A percentile compares a stretch with the other conserved stretches of the same genome.
phyloP scores from a whole-genome alignment of 2,113 vertebrate genomes.

The Xiphophorus hellerii region DNA sequence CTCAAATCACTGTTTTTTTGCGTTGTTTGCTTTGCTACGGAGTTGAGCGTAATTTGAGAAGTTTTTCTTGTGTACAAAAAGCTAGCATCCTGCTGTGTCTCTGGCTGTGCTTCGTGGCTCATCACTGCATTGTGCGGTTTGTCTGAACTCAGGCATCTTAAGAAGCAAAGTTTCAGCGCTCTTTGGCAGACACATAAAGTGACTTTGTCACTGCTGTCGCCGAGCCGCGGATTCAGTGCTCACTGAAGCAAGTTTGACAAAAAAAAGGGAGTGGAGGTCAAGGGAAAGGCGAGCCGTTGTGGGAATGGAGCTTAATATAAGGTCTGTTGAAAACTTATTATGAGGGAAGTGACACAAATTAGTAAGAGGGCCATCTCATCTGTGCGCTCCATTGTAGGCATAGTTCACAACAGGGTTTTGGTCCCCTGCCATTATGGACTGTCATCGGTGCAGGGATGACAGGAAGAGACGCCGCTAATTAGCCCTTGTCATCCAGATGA shows the following conservation, averaged over 20 bases:
- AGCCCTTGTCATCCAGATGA: slow-evolving; percentile 78
- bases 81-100: neutral
- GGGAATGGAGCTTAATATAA: slow-evolving; percentile 48
- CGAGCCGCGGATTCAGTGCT: slow-evolving; percentile 43
- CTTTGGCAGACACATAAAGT: slow-evolving; percentile 53
- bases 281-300: slow-evolving; percentile 43
- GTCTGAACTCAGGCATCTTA: slow-evolving; percentile 26
- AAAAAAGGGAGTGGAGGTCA: slow-evolving; percentile 51
- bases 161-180: slow-evolving; percentile 48
- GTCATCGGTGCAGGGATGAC: slow-evolving; percentile 61
- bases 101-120: neutral
- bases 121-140: neutral
- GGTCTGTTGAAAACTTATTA: slow-evolving; percentile 54
- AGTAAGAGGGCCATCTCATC: slow-evolving; percentile 59
- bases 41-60: neutral
- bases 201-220: slow-evolving; percentile 46
- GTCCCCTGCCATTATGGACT: slow-evolving; percentile 65
- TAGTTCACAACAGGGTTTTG: slow-evolving; percentile 70
- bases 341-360: slow-evolving; percentile 73
- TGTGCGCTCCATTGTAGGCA: slow-evolving; percentile 38
- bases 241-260: slow-evolving; percentile 58
- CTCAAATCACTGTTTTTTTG: neutral
- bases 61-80: neutral
- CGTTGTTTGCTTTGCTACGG: neutral
- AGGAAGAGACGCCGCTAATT: slow-evolving; percentile 78